These are phyloP conservation scores for Trichogramma evanescens DNA, from an alignment of 2,888 invertebrate genomes.

Conservation along the genomic window DNA sequence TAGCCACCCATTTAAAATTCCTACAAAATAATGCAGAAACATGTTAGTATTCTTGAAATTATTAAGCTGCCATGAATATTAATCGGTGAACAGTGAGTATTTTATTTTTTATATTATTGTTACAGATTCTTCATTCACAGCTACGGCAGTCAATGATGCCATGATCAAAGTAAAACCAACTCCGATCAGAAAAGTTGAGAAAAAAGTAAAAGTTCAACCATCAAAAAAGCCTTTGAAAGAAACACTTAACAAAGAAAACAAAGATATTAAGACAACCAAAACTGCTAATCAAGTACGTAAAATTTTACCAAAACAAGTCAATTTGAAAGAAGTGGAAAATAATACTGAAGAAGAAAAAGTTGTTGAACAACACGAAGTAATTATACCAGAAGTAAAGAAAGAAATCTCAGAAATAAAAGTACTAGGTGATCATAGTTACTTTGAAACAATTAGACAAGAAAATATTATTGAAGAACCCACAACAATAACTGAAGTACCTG, in stretches of 20 bases:
- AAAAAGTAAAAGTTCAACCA: slow-evolving; percentile 32
- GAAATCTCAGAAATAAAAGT: slow-evolving; percentile 30
- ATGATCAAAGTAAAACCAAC: slow-evolving; percentile 29
- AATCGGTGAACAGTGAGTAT: not conserved
- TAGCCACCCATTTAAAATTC: slow-evolving; percentile 47
- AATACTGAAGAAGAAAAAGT: slow-evolving; percentile 29
- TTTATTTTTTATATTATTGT: slow-evolving; percentile 8
- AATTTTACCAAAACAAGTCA: slow-evolving; percentile 37
- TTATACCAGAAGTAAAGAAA: slow-evolving; percentile 23
- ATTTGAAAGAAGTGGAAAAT: slow-evolving; percentile 34
- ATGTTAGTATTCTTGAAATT: slow-evolving; percentile 29
- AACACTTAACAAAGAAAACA: slow-evolving; percentile 40
- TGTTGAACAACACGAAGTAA: slow-evolving; percentile 22
- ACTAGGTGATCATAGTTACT: slow-evolving; percentile 42
- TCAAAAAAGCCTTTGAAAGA: slow-evolving; percentile 36
- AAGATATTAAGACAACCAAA: slow-evolving; percentile 35
- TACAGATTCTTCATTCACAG: slow-evolving; percentile 34
- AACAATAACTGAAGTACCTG: slow-evolving; percentile 25
- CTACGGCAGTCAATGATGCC: slow-evolving; percentile 30
- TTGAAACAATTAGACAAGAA: slow-evolving; percentile 33
- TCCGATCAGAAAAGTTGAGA: slow-evolving; percentile 24
- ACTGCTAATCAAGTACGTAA: slow-evolving; percentile 39
- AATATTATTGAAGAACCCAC: slow-evolving; percentile 23
- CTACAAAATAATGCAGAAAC: slow-evolving; percentile 36
- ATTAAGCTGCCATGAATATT: not conserved